phyloP scores from a whole-genome alignment of 2,888 invertebrate species.

The Rutpela maculata region DNA sequence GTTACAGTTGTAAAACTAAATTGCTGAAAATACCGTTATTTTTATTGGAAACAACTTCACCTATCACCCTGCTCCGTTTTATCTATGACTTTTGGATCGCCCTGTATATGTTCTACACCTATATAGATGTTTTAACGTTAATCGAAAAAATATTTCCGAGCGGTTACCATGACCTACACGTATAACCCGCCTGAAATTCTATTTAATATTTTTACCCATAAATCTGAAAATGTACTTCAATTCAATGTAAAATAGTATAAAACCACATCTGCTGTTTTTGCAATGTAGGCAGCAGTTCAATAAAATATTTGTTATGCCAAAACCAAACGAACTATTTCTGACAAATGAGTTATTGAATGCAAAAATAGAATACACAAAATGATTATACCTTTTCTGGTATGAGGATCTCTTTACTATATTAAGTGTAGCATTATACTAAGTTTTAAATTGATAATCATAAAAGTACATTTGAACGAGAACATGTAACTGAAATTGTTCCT shows the following conservation, averaged over 20 bases:
- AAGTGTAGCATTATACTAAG: no score
- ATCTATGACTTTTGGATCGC: no score
- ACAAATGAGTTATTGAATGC: slow-evolving; percentile 23
- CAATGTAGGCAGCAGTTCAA: slow-evolving; percentile 16
- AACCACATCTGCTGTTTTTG: slow-evolving; percentile 31
- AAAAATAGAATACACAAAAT: slow-evolving; percentile 2
- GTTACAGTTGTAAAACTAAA: no score
- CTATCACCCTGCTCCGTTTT: no score
- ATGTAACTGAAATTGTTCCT: no score
- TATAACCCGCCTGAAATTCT: slow-evolving; percentile 18
- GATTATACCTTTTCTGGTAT: not conserved
- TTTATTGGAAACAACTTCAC: no score
- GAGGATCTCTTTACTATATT: not conserved
- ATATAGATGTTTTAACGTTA: not conserved
- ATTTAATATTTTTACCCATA: slow-evolving; percentile 30
- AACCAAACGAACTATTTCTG: slow-evolving; percentile 18
- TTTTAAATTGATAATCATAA: no score
- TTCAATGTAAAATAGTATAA: slow-evolving; percentile 30
- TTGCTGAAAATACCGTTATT: no score
- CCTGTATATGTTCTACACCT: not conserved
- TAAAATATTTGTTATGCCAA: slow-evolving; percentile 30
- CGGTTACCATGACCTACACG: not conserved
- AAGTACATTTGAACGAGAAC: no score
- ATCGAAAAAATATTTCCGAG: not conserved
- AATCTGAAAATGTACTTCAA: slow-evolving; percentile 16